Evolutionary conservation across 1,140 invertebrate species (phyloP), one percentile per base, ranked within the genome.

Genomic region (Drosophila pallidifrons): DNA sequence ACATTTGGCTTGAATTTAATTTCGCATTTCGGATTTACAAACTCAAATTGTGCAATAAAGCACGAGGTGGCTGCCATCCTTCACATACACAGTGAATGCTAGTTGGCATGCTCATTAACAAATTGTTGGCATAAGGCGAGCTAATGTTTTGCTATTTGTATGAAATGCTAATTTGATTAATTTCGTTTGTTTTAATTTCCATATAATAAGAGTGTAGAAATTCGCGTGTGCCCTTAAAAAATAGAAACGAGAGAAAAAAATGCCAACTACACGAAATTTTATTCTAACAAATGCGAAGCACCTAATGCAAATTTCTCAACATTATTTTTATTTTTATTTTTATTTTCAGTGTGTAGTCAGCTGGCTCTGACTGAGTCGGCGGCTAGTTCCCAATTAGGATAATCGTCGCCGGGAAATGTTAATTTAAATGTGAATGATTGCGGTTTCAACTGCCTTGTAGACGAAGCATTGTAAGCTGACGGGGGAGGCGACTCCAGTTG

Each of bases 381-480:
- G 16, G 64, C 75, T 74, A 66, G 71, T 82, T 83, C 77, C 64
- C 79, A 91, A 89, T 91, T 90, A 88, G 81, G 81, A 91, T 91
- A 91, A 91, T 91, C 90, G 82, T 59, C 66, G 75, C 58, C 73
- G 89, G 90, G 90, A 91, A 91, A 91, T 91, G 90, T 91, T 91
- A 90, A 91, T 91, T 91, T 91, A 91, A 91, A 90, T 88, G 77
- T 88, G 86, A 91, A 81, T 82, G 86, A 91, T 91, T 91, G 83
- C 73, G 77, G 68, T 46, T 81, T 57, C 64, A 59, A 41, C 47
- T 10, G 32, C 38, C 38, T 61, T 30, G 38, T 65, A 28, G 16
- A 32, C 11, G 28, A 41, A 1, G 5, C 30, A 7, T 13, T 13
- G 11, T n/a, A 13, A 51, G 49, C 20, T 5, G 20, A 4, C 30